Percentiles rank a stretch among this genome's conserved stretches.
Evolutionary conservation across 2,113 vertebrate species (phyloP).

Genomic region (Puffinus mauretanicus): DNA sequence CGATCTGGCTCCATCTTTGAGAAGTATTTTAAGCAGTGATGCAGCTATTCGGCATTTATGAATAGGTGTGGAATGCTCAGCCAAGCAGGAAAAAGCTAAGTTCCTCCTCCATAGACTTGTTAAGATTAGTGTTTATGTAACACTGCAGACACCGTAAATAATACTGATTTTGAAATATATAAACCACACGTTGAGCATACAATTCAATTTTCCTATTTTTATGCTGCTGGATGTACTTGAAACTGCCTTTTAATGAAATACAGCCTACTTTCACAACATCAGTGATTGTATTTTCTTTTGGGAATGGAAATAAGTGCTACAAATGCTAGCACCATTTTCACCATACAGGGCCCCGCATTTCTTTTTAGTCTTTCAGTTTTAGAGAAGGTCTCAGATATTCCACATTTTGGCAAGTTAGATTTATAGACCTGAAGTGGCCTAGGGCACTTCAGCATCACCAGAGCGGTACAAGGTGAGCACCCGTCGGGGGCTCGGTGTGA

Average conservation of each 20-base stretch:
- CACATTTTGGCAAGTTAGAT: background rate
- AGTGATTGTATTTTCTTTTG: background rate
- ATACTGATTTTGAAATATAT: background rate
- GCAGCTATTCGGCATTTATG: background rate
- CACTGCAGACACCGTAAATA: background rate
- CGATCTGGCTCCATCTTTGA: background rate
- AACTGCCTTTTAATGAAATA: background rate
- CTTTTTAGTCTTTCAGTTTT: background rate
- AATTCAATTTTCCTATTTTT: background rate
- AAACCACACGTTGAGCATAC: background rate
- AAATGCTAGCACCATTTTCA: background rate
- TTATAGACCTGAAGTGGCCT: background rate
- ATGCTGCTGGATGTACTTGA: background rate
- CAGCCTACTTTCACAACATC: background rate
- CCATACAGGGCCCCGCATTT: background rate
- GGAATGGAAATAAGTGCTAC: background rate
- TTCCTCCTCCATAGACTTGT: background rate
- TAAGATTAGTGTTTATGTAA: background rate
- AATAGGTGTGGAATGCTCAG: background rate
- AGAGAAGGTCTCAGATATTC: background rate
- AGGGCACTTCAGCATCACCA: background rate
- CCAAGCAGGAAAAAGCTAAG: background rate
- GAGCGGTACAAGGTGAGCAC: background rate
- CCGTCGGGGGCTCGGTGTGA: rapidly evolving
- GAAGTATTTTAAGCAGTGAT: background rate